Conservation (phyloP, 2,113 vertebrate genomes). For the Albula goreensis region DNA sequence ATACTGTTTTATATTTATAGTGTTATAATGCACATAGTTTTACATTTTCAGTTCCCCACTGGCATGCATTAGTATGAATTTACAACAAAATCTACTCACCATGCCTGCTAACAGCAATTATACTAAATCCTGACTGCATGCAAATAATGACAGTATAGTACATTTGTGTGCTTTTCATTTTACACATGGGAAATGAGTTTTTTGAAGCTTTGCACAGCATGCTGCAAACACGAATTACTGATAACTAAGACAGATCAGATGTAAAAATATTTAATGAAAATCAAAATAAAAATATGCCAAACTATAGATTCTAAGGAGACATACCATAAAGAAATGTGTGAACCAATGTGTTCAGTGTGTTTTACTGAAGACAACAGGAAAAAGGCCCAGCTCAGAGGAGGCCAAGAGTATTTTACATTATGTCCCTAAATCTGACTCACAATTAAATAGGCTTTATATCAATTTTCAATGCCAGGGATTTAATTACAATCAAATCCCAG, state of each 20-base stretch:
- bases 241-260: background rate
- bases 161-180: background rate
- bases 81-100: background rate
- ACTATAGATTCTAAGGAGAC: too few relatives aligned
- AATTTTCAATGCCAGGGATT: too few relatives aligned
- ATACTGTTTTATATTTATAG: too few relatives aligned
- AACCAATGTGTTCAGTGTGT: too few relatives aligned
- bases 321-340: too few relatives aligned
- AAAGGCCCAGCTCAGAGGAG: too few relatives aligned
- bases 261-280: background rate
- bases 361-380: too few relatives aligned
- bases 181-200: background rate
- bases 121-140: background rate
- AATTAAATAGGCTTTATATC: too few relatives aligned
- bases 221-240: background rate
- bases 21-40: background rate
- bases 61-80: background rate
- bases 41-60: background rate
- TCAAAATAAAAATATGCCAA: too few relatives aligned
- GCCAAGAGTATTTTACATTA: too few relatives aligned
- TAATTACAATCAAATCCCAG: too few relatives aligned
- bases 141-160: background rate
- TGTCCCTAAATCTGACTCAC: too few relatives aligned
- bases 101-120: background rate
- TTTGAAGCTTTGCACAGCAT: background rate